Percentiles rank a stretch among this genome's conserved stretches.
phyloP scores from a whole-genome alignment of 2,797 vertebrate species.

The Carduelis carduelis region DNA sequence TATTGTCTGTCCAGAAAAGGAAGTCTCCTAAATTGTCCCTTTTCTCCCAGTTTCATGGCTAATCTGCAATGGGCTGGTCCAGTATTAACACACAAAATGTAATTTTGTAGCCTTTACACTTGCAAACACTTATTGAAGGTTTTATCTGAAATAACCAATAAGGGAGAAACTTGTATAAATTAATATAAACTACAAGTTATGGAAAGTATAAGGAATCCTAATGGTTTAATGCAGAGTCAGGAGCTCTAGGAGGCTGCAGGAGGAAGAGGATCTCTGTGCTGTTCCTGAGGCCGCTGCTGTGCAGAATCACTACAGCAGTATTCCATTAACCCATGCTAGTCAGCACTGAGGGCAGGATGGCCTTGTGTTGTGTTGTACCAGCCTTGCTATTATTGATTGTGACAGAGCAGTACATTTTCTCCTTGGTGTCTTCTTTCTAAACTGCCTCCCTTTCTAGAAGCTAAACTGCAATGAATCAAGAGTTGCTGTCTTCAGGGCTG shows the following conservation, averaged over 20 bases:
- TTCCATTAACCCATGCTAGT: fast-evolving
- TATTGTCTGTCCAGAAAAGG: neutral
- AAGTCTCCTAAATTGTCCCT: neutral
- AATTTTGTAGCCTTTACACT: neutral
- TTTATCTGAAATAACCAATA: neutral
- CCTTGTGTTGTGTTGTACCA: neutral
- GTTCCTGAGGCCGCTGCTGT: neutral
- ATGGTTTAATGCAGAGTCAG: neutral
- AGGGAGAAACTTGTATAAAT: neutral
- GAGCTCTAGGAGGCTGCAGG: neutral
- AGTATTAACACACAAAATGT: neutral
- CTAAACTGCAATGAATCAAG: neutral
- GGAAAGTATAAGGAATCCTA: neutral
- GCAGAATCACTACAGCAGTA: neutral
- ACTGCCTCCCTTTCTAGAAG: neutral
- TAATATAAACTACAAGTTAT: neutral
- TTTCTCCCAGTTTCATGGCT: neutral
- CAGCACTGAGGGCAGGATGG: neutral
- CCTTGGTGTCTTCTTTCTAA: neutral
- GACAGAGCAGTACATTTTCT: neutral
- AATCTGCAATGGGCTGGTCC: neutral
- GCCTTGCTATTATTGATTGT: neutral
- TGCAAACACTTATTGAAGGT: neutral
- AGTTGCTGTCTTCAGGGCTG: neutral
- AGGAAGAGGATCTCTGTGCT: neutral